Conservation (phyloP, 1,140 invertebrate genomes). For the Myzus persicae region DNA sequence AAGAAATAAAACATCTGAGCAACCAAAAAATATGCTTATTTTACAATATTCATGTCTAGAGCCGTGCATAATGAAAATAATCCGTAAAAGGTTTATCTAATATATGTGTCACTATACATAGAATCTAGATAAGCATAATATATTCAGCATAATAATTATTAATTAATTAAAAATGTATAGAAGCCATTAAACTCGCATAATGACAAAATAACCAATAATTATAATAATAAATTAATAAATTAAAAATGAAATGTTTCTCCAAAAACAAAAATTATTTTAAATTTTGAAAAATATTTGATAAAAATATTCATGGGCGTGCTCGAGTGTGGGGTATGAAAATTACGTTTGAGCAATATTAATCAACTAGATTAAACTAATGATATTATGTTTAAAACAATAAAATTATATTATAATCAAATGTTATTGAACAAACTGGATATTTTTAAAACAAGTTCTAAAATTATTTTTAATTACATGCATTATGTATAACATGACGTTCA, state of each 20-base stretch:
- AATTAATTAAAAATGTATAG: not conserved
- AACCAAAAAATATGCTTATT: not conserved
- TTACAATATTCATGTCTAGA: not conserved
- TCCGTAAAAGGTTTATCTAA: not conserved
- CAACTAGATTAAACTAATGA: not conserved
- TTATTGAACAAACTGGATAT: no score
- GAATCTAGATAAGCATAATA: constrained; percentile 2
- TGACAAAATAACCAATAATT: not conserved
- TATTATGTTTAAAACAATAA: not conserved
- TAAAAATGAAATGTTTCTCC: not conserved
- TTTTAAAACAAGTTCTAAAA: no score
- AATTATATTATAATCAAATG: no score
- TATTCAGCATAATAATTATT: not conserved
- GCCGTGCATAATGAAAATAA: not conserved
- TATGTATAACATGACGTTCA: no score
- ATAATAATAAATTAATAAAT: not conserved
- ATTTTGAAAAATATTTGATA: not conserved
- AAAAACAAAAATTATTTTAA: no score
- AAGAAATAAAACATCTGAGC: not conserved
- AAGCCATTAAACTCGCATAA: not conserved
- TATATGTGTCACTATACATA: not conserved
- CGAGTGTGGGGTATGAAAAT: not conserved
- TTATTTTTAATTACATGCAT: no score
- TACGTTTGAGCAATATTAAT: not conserved
- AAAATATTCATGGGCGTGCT: not conserved